These are phyloP conservation scores for Cavia porcellus DNA, from an alignment of 2,113 vertebrate genomes.

Conservation along the genomic window DNA sequence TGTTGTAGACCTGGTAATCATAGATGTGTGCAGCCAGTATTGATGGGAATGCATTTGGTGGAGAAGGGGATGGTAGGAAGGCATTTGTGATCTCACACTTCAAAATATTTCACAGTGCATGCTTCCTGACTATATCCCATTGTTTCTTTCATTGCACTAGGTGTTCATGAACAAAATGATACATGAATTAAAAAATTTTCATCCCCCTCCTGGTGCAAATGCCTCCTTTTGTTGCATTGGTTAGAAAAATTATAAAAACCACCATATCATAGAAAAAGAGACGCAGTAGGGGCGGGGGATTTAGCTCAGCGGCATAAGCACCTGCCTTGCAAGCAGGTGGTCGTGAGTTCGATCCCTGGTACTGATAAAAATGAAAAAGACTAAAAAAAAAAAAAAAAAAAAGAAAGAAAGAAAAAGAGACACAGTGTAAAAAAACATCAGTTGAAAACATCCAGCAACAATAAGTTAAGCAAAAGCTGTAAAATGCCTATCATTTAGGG, in stretches of 20 bases:
- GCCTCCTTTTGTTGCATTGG: background rate
- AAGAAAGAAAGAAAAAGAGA: background rate
- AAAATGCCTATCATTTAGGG: background rate
- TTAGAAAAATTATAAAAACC: conserved; percentile 5
- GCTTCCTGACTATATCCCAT: background rate
- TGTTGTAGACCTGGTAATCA: background rate
- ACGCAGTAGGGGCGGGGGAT: background rate
- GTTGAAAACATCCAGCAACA: background rate
- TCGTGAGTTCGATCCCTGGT: too few relatives aligned
- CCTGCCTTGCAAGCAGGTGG: too few relatives aligned
- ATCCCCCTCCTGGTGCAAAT: background rate
- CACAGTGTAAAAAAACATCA: background rate
- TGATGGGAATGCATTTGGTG: background rate
- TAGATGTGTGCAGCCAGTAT: background rate
- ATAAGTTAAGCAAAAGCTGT: background rate
- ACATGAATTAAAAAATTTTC: background rate
- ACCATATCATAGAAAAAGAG: background rate
- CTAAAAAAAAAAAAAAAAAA: too few relatives aligned
- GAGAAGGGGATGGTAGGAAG: background rate
- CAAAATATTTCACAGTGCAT: conserved; percentile 4
- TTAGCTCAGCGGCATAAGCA: too few relatives aligned
- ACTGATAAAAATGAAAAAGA: too few relatives aligned
- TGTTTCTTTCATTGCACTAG: background rate
- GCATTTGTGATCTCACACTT: background rate
- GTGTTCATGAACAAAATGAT: background rate